Evolutionary conservation across 2,797 vertebrate species (phyloP), one percentile per base, ranked within the genome.

Genomic region (Rhodeus uyekii): DNA sequence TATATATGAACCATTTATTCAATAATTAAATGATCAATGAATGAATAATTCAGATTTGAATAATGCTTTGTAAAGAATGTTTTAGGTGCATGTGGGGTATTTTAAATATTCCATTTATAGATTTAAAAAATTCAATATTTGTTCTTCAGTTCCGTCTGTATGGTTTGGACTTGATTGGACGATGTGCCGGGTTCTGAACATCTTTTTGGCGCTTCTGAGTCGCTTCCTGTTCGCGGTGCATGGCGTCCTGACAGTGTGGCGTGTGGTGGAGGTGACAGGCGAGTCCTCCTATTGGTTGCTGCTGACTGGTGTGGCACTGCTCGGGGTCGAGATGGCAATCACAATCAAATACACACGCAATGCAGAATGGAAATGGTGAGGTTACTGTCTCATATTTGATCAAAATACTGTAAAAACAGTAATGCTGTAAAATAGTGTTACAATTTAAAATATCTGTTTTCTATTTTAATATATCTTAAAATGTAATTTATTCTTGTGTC

Each of bases 321-420:
- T 95, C 63, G 92, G 90, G 0, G 87, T 94, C 75, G 94, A 95
- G 88, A 93, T 94, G 92, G 89, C 89, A 0, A 67, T 94, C 85
- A 95, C 94, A 13, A 87, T 95, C 34, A 92, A 90, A 89, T 91
- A 87, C 84, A 94, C 93, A 60, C 89, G 60, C 24, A 92, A 94
- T 0, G 94, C 92, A 2, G 94, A 95, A 88, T 95, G 95, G 95
- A 95, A 94, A 94, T 95, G 95, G 94, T 95, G 92, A 91, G 22
- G 7, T 50, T 16, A 46, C 13, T 60, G 55, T 16, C n/a, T n/a
- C n/a, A n/a, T 44, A 27, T 27, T 68, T 68, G 3, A 27, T 42
- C n/a, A 68, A 68, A 68, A 44, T 16, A 27, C 7, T 14, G 7
- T 18, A 42, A 42, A 42, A 9, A 44, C n/a, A 27, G 12, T 14